Evolutionary conservation across 2,797 vertebrate species (phyloP).

Genomic region (Propithecus deckenii): DNA sequence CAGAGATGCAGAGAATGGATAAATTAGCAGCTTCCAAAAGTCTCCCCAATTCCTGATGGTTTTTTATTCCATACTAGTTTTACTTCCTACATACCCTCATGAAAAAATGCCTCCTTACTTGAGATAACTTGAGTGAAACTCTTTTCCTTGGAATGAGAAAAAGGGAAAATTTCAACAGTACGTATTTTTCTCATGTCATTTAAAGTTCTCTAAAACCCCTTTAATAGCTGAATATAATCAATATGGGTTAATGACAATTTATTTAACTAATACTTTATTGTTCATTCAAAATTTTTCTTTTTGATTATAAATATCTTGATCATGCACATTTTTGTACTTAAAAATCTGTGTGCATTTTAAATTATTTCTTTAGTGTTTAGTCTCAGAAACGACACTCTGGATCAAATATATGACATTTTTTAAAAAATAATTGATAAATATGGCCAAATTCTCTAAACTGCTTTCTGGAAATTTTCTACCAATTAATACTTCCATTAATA

Average conservation of each 20-base stretch:
- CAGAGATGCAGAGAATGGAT: neutral
- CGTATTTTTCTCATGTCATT: neutral
- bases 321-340: neutral
- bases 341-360: neutral
- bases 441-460: neutral
- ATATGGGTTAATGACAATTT: neutral
- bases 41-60: neutral
- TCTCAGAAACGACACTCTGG: constrained; percentile 6
- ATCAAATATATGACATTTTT: neutral
- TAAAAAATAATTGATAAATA: constrained; percentile 9
- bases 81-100: neutral
- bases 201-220: neutral
- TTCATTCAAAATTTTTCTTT: neutral
- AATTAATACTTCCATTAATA: constrained; percentile 17
- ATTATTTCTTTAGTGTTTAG: neutral
- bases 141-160: neutral
- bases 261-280: neutral
- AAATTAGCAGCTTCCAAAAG: neutral
- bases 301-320: neutral
- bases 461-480: constrained; percentile 24
- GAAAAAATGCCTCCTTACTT: neutral
- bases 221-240: constrained; percentile 20
- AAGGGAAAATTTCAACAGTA: neutral
- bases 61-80: neutral
- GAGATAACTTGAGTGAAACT: neutral